phyloP scores from a whole-genome alignment of 2,888 invertebrate species.

The Drosophila mayaguana region DNA sequence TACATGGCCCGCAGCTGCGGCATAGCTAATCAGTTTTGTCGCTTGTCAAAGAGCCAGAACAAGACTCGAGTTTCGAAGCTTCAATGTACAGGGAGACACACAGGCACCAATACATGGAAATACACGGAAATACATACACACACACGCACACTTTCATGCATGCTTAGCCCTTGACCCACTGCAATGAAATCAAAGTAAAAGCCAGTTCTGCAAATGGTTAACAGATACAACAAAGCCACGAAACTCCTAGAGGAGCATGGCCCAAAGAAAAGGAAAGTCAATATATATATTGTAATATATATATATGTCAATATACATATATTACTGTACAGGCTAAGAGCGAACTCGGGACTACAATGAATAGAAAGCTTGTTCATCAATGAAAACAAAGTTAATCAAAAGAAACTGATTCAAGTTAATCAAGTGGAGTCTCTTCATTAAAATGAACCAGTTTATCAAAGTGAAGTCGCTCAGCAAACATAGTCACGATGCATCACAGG shows the following conservation, averaged over 20 bases:
- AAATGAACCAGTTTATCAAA: background rate
- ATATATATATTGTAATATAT: too few relatives aligned
- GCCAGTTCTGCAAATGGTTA: background rate
- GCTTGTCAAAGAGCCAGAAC: constrained; percentile 43
- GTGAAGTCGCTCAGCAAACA: background rate
- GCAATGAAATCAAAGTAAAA: constrained; percentile 1
- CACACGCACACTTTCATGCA: background rate
- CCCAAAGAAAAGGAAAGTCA: too few relatives aligned
- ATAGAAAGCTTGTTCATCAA: too few relatives aligned
- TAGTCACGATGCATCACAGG: too few relatives aligned
- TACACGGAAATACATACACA: background rate
- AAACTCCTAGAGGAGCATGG: background rate
- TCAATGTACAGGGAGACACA: background rate
- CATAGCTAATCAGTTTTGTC: constrained; percentile 36
- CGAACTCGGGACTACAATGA: too few relatives aligned
- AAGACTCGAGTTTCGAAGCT: constrained; percentile 27
- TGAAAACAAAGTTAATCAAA: too few relatives aligned
- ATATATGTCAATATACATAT: too few relatives aligned
- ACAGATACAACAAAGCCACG: background rate
- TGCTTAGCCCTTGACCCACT: background rate
- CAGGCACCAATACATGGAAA: background rate
- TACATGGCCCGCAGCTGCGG: constrained; percentile 4
- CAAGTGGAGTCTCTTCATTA: background rate
- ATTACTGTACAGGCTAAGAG: too few relatives aligned
- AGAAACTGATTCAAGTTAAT: too few relatives aligned